Base-by-base conservation (phyloP, 2,113 vertebrate species). In the Glareola pratincola region DNA sequence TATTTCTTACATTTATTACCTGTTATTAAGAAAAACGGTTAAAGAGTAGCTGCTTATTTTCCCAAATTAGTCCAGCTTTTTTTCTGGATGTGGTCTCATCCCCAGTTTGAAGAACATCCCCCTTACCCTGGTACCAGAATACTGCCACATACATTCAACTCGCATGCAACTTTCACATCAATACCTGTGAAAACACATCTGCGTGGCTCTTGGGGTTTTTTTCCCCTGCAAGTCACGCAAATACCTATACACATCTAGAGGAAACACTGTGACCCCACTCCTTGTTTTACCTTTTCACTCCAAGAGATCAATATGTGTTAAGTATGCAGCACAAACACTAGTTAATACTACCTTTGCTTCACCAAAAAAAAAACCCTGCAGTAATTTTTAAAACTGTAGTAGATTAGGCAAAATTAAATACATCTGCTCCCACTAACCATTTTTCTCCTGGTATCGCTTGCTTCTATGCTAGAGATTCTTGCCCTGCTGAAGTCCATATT, bases 1-100 rank as follows among this genome's bases (percentile, higher is more conserved):
- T 94, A 91, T 66, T 91, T 94, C 90, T 95, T 80, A 88, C 47
- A 47, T 34, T 78, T 75, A 73, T 57, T 73, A 85, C 48, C 91
- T 80, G 47, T 77, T 92, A 88, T 48, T 51, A 72, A 63, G 56
- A 95, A 60, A 95, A 85, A 20, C 73, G 41, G n/a, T 56, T 88
- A 54, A 47, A 79, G 50, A 95, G 39, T 39, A 95, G 77, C 36
- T 94, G 53, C 73, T 94, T 77, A 14, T 88, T 75, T 72, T 84
- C 48, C 39, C 34, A 71, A 8, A 22, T n/a, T 14, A 39, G 32
- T 48, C 68, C 48, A 76, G 8, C 4, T 53, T 74, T 67, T 67
- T 84, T 59, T 50, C 77, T 90, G 80, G 37, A 80, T n/a, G 14
- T 54, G 10, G 26, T 54, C 27, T 77, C 29, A 75, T 27, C 27